phyloP scores from a whole-genome alignment of 1,140 invertebrate species.

The Zaprionus capensis region DNA sequence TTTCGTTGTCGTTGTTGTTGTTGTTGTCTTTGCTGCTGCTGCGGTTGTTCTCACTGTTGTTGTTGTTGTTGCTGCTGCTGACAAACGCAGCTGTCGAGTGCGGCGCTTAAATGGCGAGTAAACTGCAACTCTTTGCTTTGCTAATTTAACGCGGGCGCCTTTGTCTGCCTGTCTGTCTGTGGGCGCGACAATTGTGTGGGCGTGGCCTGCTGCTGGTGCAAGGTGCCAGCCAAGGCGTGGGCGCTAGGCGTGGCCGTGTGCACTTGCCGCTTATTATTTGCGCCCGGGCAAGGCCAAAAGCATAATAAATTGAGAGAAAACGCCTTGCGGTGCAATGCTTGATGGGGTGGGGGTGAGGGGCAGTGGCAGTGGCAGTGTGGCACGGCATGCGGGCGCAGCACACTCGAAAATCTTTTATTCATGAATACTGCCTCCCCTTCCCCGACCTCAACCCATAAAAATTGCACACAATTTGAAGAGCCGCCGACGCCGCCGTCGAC shows the following conservation, averaged over 20 bases:
- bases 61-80: constrained; percentile 39
- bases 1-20: constrained; percentile 25
- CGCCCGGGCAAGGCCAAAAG: constrained; percentile 76
- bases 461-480: constrained; percentile 79
- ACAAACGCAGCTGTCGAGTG: constrained; percentile 79
- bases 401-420: constrained; percentile 79
- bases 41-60: neutral
- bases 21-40: neutral
- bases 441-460: constrained; percentile 55
- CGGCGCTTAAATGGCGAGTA: constrained; percentile 78
- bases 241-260: constrained; percentile 61
- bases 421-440: constrained; percentile 52
- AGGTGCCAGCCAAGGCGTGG: constrained; percentile 47
- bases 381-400: constrained; percentile 12
- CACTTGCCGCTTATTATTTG: constrained; percentile 81
- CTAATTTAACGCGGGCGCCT: constrained; percentile 66
- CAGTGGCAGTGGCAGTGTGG: neutral
- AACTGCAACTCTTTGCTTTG: constrained; percentile 80
- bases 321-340: constrained; percentile 2
- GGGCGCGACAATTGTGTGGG: constrained; percentile 66
- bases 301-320: constrained; percentile 68
- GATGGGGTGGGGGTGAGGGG: neutral
- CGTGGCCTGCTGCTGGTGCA: constrained; percentile 34
- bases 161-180: constrained; percentile 1
- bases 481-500: constrained; percentile 20